Evolutionary conservation across 2,888 invertebrate genomes (phyloP).

Genomic region (Mystacides longicornis): DNA sequence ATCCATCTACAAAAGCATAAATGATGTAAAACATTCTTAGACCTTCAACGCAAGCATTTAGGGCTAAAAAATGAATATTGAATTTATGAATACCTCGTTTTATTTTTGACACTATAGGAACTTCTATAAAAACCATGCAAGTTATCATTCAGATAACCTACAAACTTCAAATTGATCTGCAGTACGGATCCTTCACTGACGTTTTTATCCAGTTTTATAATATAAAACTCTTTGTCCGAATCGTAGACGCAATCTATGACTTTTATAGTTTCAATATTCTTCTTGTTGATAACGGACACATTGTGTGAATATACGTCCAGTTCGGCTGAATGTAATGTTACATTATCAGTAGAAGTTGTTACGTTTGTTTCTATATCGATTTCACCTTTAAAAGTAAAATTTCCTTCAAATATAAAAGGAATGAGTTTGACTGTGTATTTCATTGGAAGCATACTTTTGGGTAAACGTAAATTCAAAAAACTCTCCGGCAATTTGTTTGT

Average conservation of each 20-base stretch:
- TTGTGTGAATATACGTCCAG: constrained; percentile 54
- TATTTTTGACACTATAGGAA: constrained; percentile 62
- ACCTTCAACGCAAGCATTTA: too few relatives aligned
- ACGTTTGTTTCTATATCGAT: constrained; percentile 57
- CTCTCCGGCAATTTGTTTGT: too few relatives aligned
- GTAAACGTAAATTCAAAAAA: constrained; percentile 63
- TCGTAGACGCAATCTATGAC: constrained; percentile 48
- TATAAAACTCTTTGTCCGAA: constrained; percentile 59
- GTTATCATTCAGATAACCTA: constrained; percentile 65
- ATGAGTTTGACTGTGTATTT: constrained; percentile 62
- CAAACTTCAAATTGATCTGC: constrained; percentile 59
- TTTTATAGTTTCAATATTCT: constrained; percentile 34
- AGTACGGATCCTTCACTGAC: constrained; percentile 56
- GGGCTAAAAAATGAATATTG: constrained; percentile 6
- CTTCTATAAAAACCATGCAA: constrained; percentile 78
- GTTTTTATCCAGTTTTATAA: constrained; percentile 52
- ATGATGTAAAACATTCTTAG: background rate
- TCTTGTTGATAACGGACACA: constrained; percentile 41
- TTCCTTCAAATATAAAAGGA: constrained; percentile 65
- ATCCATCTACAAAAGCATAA: constrained; percentile 56
- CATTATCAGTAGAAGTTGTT: constrained; percentile 53
- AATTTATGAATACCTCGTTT: constrained; percentile 52
- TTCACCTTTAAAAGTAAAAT: constrained; percentile 73
- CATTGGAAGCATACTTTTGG: constrained; percentile 58
- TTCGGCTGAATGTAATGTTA: constrained; percentile 69